A percentile compares a stretch with the other conserved stretches of the same genome.
Evolutionary conservation across 1,140 invertebrate genomes (phyloP).

Genomic region (Zaprionus ornatus): DNA sequence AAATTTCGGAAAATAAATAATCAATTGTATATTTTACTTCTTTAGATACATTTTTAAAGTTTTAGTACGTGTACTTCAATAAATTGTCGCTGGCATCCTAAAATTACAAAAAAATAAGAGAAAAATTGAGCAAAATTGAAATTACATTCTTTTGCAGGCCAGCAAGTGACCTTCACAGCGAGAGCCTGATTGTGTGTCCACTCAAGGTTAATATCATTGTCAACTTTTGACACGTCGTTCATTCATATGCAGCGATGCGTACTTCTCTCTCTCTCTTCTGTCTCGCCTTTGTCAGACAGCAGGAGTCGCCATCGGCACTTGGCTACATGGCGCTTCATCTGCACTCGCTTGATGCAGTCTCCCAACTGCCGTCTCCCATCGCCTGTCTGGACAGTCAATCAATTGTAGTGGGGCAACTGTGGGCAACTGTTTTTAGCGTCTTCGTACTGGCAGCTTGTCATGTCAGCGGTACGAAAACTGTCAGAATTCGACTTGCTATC

Average conservation of each 20-base stretch:
- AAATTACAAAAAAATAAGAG: too few relatives aligned
- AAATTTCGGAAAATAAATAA: constrained; percentile 85
- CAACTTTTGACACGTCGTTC: constrained; percentile 68
- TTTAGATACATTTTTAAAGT: too few relatives aligned
- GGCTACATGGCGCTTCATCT: constrained; percentile 51
- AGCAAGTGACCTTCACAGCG: constrained; percentile 43
- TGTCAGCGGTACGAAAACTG: constrained; percentile 72
- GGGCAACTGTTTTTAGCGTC: constrained; percentile 71
- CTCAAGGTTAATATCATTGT: constrained; percentile 79
- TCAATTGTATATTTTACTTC: too few relatives aligned
- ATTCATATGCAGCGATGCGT: constrained; percentile 65
- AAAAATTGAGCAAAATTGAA: too few relatives aligned
- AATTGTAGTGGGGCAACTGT: constrained; percentile 30
- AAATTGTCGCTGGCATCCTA: too few relatives aligned
- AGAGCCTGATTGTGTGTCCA: constrained; percentile 32
- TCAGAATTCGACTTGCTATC: constrained; percentile 65
- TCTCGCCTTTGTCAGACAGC: background rate
- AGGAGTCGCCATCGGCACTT: constrained; percentile 50
- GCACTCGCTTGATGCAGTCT: constrained; percentile 25
- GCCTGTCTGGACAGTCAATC: constrained; percentile 45
- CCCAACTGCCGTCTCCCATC: background rate
- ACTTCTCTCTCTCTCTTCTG: background rate
- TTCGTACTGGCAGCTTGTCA: constrained; percentile 72
- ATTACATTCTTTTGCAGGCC: too few relatives aligned
- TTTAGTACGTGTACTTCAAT: too few relatives aligned